Percentiles rank a stretch among this genome's conserved stretches.
Conservation (phyloP, 2,888 invertebrate genomes). For the Holacanthella duospinosa region DNA sequence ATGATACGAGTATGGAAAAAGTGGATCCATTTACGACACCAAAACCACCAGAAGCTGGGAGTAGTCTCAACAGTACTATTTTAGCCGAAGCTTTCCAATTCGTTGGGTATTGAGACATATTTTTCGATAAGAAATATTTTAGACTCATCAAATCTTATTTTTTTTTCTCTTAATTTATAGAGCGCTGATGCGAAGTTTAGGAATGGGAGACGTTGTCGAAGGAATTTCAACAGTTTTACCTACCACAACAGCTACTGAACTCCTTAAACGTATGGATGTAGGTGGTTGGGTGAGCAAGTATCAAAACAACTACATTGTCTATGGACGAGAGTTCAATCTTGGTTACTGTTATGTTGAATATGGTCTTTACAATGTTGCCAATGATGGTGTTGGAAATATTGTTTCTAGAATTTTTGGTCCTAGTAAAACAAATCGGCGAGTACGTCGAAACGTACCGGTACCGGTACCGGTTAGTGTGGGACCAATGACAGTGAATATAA, state of each 20-base stretch:
- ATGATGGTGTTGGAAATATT: constrained; percentile 28
- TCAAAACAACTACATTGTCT: constrained; percentile 29
- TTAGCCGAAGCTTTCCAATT: constrained; percentile 35
- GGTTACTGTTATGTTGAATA: constrained; percentile 37
- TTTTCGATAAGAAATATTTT: no score
- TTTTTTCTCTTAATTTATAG: neutral
- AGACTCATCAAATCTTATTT: no score
- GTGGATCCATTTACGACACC: constrained; percentile 25
- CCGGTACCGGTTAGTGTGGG: neutral
- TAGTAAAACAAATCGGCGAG: constrained; percentile 20
- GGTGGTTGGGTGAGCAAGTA: constrained; percentile 34
- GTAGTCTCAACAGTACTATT: constrained; percentile 32
- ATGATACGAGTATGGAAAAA: constrained; percentile 21
- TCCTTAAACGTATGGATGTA: constrained; percentile 33
- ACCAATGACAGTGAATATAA: neutral
- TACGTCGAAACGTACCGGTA: constrained; percentile 9
- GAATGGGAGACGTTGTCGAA: constrained; percentile 33
- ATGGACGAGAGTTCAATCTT: constrained; percentile 33
- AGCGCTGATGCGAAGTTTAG: constrained; percentile 23
- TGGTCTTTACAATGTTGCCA: constrained; percentile 31
- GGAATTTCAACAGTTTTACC: constrained; percentile 35
- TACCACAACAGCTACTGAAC: constrained; percentile 28
- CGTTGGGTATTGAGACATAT: constrained; percentile 20
- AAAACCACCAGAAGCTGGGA: constrained; percentile 11
- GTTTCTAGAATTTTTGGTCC: constrained; percentile 15